Evolutionary conservation across 2,113 vertebrate species (phyloP).

Genomic region (Prinia subflava): DNA sequence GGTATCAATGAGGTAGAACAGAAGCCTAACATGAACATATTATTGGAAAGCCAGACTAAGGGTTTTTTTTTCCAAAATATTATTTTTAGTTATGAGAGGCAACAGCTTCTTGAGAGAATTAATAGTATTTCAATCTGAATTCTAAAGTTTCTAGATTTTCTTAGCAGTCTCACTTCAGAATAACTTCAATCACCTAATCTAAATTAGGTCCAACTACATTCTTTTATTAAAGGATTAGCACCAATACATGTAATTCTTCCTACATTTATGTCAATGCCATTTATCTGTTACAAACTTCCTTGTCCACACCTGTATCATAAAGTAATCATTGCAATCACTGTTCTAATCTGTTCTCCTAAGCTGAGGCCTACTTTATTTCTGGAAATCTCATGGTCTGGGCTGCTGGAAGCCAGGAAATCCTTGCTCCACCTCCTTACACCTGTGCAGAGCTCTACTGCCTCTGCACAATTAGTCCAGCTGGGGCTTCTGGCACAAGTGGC

Average conservation of each 20-base stretch:
- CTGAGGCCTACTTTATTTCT: background rate
- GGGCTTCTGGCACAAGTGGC: background rate
- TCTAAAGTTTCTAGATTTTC: background rate
- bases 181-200: background rate
- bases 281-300: background rate
- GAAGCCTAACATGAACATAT: background rate
- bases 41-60: background rate
- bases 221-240: background rate
- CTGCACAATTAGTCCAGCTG: background rate
- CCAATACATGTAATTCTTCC: background rate
- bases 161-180: background rate
- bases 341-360: background rate
- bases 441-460: background rate
- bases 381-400: background rate
- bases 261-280: background rate
- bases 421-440: background rate
- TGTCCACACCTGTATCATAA: background rate
- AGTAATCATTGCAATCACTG: background rate
- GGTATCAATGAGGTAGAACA: background rate
- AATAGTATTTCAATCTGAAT: background rate
- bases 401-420: background rate
- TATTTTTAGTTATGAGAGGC: background rate
- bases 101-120: background rate
- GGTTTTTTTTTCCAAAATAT: rapidly evolving
- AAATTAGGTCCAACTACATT: background rate